Evolutionary conservation across 1,140 invertebrate genomes (phyloP).

Genomic region (Drosophila virilis): DNA sequence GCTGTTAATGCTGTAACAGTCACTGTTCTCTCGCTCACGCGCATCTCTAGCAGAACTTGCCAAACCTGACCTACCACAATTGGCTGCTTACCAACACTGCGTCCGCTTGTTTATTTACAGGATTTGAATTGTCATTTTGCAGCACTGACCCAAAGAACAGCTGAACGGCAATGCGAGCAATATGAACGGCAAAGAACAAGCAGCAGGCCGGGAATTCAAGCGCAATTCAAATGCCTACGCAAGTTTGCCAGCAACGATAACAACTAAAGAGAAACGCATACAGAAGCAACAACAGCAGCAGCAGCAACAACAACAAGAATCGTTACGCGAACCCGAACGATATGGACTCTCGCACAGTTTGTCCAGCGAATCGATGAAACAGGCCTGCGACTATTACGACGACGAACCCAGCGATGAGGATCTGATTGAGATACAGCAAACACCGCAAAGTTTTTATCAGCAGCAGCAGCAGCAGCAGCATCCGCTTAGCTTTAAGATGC

Average conservation of each 20-base stretch:
- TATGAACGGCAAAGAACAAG: slow-evolving; percentile 69
- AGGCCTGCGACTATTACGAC: slow-evolving; percentile 72
- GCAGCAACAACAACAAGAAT: slow-evolving; percentile 31
- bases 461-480: slow-evolving; percentile 34
- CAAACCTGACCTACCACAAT: slow-evolving; percentile 15
- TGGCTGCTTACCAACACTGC: slow-evolving; percentile 16
- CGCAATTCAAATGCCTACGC: slow-evolving; percentile 74
- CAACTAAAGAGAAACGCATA: slow-evolving; percentile 26
- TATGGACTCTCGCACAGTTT: slow-evolving; percentile 76
- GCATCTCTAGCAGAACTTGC: slow-evolving; percentile 18
- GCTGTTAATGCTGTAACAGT: neutral
- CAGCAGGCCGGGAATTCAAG: slow-evolving; percentile 66
- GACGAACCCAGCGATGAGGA: slow-evolving; percentile 78
- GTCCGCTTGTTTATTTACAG: slow-evolving; percentile 11
- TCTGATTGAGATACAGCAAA: slow-evolving; percentile 72
- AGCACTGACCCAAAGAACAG: slow-evolving; percentile 38
- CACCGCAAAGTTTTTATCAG: slow-evolving; percentile 58
- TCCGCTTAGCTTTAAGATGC: slow-evolving; percentile 57
- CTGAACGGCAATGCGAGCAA: slow-evolving; percentile 65
- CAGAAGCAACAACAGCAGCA: slow-evolving; percentile 23
- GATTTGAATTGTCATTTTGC: slow-evolving; percentile 19
- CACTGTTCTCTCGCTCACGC: neutral
- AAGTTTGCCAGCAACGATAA: slow-evolving; percentile 59
- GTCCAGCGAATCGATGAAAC: slow-evolving; percentile 74
- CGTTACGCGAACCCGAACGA: slow-evolving; percentile 50